Evolutionary conservation across 2,113 vertebrate genomes (phyloP).

Genomic region (Serranochromis macrocephalus): DNA sequence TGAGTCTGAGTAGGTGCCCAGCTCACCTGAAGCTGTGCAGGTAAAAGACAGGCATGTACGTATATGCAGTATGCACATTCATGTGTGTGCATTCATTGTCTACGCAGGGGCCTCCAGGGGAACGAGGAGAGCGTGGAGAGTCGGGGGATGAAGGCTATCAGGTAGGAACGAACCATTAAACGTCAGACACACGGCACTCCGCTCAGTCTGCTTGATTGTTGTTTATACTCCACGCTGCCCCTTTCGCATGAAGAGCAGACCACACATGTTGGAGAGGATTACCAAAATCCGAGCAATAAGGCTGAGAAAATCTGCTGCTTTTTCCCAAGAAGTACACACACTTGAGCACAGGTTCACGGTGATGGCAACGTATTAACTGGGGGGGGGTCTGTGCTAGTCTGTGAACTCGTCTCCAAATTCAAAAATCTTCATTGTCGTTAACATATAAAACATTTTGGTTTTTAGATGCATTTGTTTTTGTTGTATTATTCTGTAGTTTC

Average conservation of each 20-base stretch:
- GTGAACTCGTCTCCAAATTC: background rate
- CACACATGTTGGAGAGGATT: slow-evolving; percentile 27
- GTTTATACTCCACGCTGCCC: background rate
- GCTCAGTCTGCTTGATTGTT: background rate
- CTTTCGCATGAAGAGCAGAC: background rate
- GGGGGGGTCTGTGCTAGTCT: background rate
- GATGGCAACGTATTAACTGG: background rate
- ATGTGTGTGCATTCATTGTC: slow-evolving; percentile 38
- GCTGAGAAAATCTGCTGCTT: background rate
- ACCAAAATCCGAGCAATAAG: background rate
- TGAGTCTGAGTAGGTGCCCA: background rate
- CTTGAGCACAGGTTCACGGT: background rate
- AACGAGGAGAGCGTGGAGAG: slow-evolving; percentile 86
- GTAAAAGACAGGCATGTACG: background rate
- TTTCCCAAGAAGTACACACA: background rate
- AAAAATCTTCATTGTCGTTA: background rate
- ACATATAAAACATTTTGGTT: background rate
- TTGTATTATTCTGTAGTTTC: background rate
- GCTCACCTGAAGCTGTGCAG: background rate
- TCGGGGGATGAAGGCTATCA: slow-evolving; percentile 86
- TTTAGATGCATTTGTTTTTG: background rate
- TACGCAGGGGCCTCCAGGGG: slow-evolving; percentile 80
- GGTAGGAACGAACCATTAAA: slow-evolving; percentile 62
- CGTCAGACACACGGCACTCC: background rate
- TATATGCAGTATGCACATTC: background rate